A percentile compares a stretch with the other conserved stretches of the same genome.
These are phyloP conservation scores for Drosophila antonietae DNA, from an alignment of 2,888 invertebrate species.

Conservation along the genomic window DNA sequence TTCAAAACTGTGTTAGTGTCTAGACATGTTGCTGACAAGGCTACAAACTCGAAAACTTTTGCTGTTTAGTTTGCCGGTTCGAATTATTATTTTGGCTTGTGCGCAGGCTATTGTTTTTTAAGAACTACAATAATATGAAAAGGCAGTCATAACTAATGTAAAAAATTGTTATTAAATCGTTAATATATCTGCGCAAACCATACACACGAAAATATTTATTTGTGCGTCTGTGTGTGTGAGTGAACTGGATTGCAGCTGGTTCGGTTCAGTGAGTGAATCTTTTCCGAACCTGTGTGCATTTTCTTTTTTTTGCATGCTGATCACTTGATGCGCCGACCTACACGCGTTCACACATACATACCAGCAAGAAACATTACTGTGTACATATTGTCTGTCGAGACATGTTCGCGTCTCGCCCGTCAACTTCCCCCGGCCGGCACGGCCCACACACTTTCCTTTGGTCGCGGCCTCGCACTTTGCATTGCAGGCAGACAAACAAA, in stretches of 20 bases:
- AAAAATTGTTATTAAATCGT: slow-evolving; percentile 15
- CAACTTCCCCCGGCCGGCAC: slow-evolving; percentile 41
- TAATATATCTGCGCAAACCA: neutral
- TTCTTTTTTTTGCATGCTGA: slow-evolving; percentile 41
- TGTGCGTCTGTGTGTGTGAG: neutral
- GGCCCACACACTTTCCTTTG: slow-evolving; percentile 61
- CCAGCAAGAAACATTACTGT: slow-evolving; percentile 22
- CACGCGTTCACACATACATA: slow-evolving; percentile 15
- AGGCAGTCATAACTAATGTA: slow-evolving; percentile 16
- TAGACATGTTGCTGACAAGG: slow-evolving; percentile 73
- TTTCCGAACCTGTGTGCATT: slow-evolving; percentile 42
- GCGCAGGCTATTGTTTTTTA: slow-evolving; percentile 16
- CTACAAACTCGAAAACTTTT: slow-evolving; percentile 44
- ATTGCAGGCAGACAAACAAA: slow-evolving; percentile 56
- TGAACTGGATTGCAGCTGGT: slow-evolving; percentile 14
- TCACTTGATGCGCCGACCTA: slow-evolving; percentile 54
- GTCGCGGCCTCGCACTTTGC: slow-evolving; percentile 66
- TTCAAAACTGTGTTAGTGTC: slow-evolving; percentile 67
- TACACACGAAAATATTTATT: neutral
- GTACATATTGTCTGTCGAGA: slow-evolving; percentile 48
- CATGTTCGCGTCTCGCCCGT: slow-evolving; percentile 45
- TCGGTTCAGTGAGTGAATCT: slow-evolving; percentile 25
- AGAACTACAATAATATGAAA: slow-evolving; percentile 18
- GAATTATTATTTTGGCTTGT: slow-evolving; percentile 27
- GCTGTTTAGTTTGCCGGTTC: slow-evolving; percentile 54